Percentiles rank a stretch among this genome's conserved stretches.
Conservation (phyloP, 1,140 invertebrate species). For the Drosophila murphyi region DNA sequence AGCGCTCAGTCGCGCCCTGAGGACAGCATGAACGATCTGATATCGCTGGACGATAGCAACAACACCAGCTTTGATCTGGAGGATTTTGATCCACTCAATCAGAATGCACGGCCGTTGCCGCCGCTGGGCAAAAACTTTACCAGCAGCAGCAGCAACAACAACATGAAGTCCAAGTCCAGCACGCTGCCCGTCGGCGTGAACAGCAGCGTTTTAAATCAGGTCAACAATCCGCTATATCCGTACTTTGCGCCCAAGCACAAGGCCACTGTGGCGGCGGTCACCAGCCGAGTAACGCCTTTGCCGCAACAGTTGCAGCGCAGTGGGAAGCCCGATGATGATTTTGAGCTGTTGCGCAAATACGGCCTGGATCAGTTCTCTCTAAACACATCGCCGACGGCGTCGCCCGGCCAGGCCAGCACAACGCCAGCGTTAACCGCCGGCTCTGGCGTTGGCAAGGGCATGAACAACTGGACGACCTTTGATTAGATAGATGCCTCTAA, state of each 20-base stretch:
- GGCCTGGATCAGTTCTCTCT: slow-evolving; percentile 85
- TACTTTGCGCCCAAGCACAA: slow-evolving; percentile 86
- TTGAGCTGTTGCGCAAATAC: slow-evolving; percentile 86
- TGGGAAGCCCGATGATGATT: slow-evolving; percentile 83
- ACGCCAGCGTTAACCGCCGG: slow-evolving; percentile 33
- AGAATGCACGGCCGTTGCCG: slow-evolving; percentile 80
- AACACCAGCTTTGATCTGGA: slow-evolving; percentile 83
- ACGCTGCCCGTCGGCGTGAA: slow-evolving; percentile 84
- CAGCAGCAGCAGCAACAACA: slow-evolving; percentile 62
- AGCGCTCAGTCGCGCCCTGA: slow-evolving; percentile 50
- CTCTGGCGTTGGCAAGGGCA: slow-evolving; percentile 53
- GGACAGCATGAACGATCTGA: slow-evolving; percentile 81
- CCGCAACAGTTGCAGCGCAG: slow-evolving; percentile 59
- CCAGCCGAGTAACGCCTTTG: slow-evolving; percentile 54
- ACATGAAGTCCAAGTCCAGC: slow-evolving; percentile 76
- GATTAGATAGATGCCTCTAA: slow-evolving; percentile 61
- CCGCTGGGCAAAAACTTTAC: slow-evolving; percentile 65
- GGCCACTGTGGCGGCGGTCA: slow-evolving; percentile 69
- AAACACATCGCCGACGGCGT: slow-evolving; percentile 46
- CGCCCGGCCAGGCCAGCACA: slow-evolving; percentile 31
- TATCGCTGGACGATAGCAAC: slow-evolving; percentile 83
- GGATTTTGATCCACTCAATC: slow-evolving; percentile 83
- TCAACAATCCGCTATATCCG: slow-evolving; percentile 86
- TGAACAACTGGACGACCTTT: slow-evolving; percentile 83
- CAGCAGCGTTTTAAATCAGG: slow-evolving; percentile 69